Conservation (phyloP, 2,888 invertebrate genomes). For the Mylabris sibirica region DNA sequence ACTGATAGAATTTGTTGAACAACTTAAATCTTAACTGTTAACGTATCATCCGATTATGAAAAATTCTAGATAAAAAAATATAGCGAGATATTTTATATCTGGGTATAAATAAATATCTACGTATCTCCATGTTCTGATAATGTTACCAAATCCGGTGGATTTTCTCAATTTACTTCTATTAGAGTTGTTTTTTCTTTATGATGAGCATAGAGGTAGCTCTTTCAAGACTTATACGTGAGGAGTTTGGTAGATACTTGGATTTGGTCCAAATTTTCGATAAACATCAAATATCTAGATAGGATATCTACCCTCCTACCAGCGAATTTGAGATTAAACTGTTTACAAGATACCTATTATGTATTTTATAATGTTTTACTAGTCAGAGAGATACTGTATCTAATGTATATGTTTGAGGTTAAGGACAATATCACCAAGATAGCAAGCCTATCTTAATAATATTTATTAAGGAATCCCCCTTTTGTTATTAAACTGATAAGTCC, state of each 20-base stretch:
- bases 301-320: slow-evolving; percentile 18
- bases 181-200: no score
- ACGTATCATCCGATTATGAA: slow-evolving; percentile 27
- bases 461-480: slow-evolving; percentile 53
- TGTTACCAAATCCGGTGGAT: background rate
- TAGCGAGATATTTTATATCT: slow-evolving; percentile 6
- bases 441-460: slow-evolving; percentile 55
- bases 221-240: background rate
- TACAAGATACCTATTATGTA: slow-evolving; percentile 48
- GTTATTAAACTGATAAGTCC: slow-evolving; percentile 18
- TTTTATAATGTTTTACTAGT: slow-evolving; percentile 39
- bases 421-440: slow-evolving; percentile 48
- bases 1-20: slow-evolving; percentile 24
- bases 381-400: slow-evolving; percentile 26
- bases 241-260: background rate
- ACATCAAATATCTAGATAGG: slow-evolving; percentile 23
- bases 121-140: background rate
- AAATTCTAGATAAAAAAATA: slow-evolving; percentile 21
- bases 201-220: no score
- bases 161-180: background rate
- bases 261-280: slow-evolving; percentile 6
- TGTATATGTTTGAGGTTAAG: slow-evolving; percentile 56
- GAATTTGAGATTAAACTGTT: slow-evolving; percentile 52
- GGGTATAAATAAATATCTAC: slow-evolving; percentile 4
- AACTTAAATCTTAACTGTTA: slow-evolving; percentile 28